phyloP scores from a whole-genome alignment of 1,140 invertebrate genomes.

The Acromyrmex charruanus region DNA sequence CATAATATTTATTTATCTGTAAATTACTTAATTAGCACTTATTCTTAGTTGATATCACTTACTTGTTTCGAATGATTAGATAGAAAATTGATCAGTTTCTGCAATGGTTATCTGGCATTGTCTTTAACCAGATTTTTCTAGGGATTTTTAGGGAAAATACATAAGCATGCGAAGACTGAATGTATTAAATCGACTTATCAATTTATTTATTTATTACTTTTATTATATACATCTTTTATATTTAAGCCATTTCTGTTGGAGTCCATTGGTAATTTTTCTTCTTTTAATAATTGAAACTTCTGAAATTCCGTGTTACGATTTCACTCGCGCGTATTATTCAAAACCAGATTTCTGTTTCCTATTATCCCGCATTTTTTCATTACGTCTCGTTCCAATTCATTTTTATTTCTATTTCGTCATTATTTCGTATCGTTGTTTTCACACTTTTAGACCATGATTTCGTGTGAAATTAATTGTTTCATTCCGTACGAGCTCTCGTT shows the following conservation, averaged over 20 bases:
- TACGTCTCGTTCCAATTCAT: neutral
- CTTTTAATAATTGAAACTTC: neutral
- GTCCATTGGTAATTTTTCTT: too few relatives aligned
- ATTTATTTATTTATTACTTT: too few relatives aligned
- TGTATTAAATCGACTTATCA: too few relatives aligned
- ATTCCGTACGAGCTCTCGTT: neutral
- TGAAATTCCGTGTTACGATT: neutral
- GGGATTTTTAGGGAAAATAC: too few relatives aligned
- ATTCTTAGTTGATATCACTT: too few relatives aligned
- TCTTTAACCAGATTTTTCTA: too few relatives aligned
- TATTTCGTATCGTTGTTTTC: neutral
- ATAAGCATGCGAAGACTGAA: too few relatives aligned
- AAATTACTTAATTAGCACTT: neutral
- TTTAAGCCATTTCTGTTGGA: too few relatives aligned
- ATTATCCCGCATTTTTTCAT: neutral
- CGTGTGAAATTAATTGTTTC: neutral
- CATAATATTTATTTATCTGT: conserved; percentile 4
- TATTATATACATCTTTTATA: too few relatives aligned
- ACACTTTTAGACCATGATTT: neutral
- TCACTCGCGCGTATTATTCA: neutral
- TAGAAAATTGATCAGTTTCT: too few relatives aligned
- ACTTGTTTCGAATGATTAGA: too few relatives aligned
- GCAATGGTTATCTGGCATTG: too few relatives aligned
- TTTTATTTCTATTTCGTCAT: neutral
- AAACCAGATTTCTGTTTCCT: neutral